Percentiles rank a stretch among this genome's conserved stretches.
These are phyloP conservation scores for Yasuhikotakia modesta DNA, from an alignment of 2,797 vertebrate species.

Conservation along the genomic window DNA sequence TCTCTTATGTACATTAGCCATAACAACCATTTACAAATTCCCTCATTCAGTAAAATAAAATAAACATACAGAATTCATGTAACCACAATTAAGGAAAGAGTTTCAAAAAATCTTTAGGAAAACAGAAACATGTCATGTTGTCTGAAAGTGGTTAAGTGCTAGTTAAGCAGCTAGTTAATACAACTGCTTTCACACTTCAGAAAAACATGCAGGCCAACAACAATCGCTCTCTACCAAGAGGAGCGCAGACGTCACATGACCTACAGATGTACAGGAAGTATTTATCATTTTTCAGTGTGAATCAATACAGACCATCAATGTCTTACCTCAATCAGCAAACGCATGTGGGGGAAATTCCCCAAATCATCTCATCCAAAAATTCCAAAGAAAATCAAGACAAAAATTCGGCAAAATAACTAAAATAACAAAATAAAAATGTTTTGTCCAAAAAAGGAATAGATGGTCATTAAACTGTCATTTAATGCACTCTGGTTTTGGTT, in stretches of 20 bases:
- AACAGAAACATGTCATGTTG: neutral
- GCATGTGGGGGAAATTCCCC: neutral
- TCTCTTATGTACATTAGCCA: neutral
- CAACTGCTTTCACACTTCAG: too few species aligned
- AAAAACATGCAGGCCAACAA: too few species aligned
- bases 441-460: neutral
- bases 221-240: too few species aligned
- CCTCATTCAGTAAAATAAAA: conserved; percentile 3
- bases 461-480: neutral
- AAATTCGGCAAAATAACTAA: conserved; percentile 2
- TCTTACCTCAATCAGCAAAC: neutral
- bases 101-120: too few species aligned
- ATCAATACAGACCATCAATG: too few species aligned
- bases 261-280: too few species aligned
- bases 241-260: too few species aligned
- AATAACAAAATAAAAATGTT: neutral
- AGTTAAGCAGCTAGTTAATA: too few species aligned
- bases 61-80: too few species aligned
- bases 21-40: neutral
- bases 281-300: too few species aligned
- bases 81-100: too few species aligned
- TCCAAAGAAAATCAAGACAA: neutral
- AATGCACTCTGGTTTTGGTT: conserved; percentile 38
- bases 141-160: neutral
- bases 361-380: neutral